Conservation (phyloP, 2,888 invertebrate genomes). For the Zeuzera pyrina region DNA sequence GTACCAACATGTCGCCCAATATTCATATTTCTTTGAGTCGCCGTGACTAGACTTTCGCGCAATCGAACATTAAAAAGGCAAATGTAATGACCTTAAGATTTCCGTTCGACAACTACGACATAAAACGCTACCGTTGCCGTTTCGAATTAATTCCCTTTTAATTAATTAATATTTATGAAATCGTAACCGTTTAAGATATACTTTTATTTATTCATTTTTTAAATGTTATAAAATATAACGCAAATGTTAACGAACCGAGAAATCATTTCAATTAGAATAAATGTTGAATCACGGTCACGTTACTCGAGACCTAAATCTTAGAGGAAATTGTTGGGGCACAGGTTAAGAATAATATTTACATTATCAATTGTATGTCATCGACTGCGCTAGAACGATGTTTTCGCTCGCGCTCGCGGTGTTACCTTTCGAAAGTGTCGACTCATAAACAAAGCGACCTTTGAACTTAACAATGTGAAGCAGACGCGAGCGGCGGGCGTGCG, state of each 20-base stretch:
- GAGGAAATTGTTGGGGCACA: slow-evolving; percentile 41
- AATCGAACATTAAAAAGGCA: slow-evolving; percentile 44
- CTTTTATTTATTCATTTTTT: too few relatives aligned
- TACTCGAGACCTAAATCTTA: slow-evolving; percentile 24
- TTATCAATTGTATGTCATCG: slow-evolving; percentile 70
- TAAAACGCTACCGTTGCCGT: slow-evolving; percentile 20
- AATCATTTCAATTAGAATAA: slow-evolving; percentile 14
- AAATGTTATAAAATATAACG: slow-evolving; percentile 27
- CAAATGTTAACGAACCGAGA: slow-evolving; percentile 17
- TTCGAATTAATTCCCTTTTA: too few relatives aligned
- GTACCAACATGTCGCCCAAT: slow-evolving; percentile 41
- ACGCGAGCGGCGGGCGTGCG: slow-evolving; percentile 69
- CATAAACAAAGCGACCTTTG: slow-evolving; percentile 70
- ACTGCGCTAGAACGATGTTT: slow-evolving; percentile 47
- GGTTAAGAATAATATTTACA: slow-evolving; percentile 59
- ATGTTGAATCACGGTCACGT: slow-evolving; percentile 24
- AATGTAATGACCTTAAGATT: slow-evolving; percentile 36
- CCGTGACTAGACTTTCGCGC: slow-evolving; percentile 50
- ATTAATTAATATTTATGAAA: too few relatives aligned
- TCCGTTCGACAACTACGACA: slow-evolving; percentile 31
- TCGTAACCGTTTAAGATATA: too few relatives aligned
- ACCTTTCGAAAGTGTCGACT: slow-evolving; percentile 67
- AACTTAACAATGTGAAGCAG: slow-evolving; percentile 68
- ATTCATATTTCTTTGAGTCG: slow-evolving; percentile 26
- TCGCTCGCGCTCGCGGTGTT: slow-evolving; percentile 59